Base-by-base conservation (phyloP, 2,113 vertebrate genomes). In the Tapirus terrestris region DNA sequence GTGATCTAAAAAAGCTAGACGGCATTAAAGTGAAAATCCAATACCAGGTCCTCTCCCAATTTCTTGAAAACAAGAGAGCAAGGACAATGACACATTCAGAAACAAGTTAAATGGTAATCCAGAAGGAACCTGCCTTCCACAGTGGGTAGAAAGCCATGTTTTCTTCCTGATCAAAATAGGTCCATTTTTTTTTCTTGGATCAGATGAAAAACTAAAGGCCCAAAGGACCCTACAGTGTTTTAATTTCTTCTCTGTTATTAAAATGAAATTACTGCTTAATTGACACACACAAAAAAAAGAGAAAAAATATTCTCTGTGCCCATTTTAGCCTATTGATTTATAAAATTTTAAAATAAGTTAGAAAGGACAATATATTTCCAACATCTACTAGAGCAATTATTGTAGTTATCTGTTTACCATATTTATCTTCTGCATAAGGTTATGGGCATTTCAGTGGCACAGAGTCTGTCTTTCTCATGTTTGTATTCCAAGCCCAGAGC, bases 101-200 rank as follows among this genome's bases (percentile, higher is more conserved):
- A 31, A 60, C 8, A 63, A 63, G 36, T 8, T 10, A 25, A 68
- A 53, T 1, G 14, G 36, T 8, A 2, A 16, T 23, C 45, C 8
- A 25, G 51, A 84, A 73, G 39, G 14, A 82, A 53, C 21, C 2
- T 9, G 12, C 45, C 67, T 65, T 76, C 39, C 36, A 3, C 0
- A 0, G 1, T 12, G 6, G 1, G 0, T 2, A 29, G 31, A 48
- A 27, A 18, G 56, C 13, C 8, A 33, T 1, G 17, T 8, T 13
- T 48, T 76, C 88, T 36, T 77, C 25, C 56, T 7, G 7, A 68
- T 2, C 8, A 14, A 84, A 17, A 82, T 1, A 91, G 20, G 45
- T 6, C 33, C 45, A 8, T 33, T 16, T 21, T 7, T 21, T 56
- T 36, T 63, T 2, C 29, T 53, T 67, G 18, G 31, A 53, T 23